These are phyloP conservation scores for Protula sp. DNA, from an alignment of 2,888 invertebrate genomes.

Conservation along the genomic window DNA sequence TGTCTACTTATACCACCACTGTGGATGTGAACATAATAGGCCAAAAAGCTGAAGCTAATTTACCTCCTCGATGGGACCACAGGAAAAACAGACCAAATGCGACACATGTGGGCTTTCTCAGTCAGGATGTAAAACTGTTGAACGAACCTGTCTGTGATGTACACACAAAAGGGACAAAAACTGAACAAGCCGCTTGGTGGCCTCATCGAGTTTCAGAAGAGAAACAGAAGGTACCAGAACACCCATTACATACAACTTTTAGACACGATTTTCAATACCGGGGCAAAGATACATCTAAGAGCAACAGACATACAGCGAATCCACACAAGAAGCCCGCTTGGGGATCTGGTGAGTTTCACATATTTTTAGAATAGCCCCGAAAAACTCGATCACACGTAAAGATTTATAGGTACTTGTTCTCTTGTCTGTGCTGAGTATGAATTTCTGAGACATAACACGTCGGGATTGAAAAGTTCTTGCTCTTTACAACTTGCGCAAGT, in stretches of 20 bases:
- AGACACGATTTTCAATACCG: conserved; percentile 33
- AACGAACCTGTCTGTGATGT: conserved; percentile 49
- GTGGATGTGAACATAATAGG: conserved; percentile 9
- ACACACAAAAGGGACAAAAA: conserved; percentile 25
- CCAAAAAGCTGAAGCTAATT: background rate
- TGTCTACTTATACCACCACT: background rate
- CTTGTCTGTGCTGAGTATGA: too few relatives aligned
- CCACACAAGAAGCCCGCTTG: conserved; percentile 36
- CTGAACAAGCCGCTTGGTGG: conserved; percentile 42
- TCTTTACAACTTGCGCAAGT: too few relatives aligned
- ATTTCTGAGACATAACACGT: too few relatives aligned
- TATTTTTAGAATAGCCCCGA: too few relatives aligned
- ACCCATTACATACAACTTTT: conserved; percentile 38
- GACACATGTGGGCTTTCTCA: conserved; percentile 37
- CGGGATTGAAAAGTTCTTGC: too few relatives aligned
- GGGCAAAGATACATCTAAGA: conserved; percentile 9
- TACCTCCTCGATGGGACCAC: conserved; percentile 19
- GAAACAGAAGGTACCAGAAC: conserved; percentile 15
- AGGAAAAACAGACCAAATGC: conserved; percentile 41
- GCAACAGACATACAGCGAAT: conserved; percentile 34
- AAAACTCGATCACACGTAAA: too few relatives aligned
- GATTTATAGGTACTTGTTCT: too few relatives aligned
- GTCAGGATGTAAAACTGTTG: conserved; percentile 41
- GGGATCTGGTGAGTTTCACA: conserved; percentile 34
- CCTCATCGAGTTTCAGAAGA: conserved; percentile 23